A percentile compares a stretch with the other conserved stretches of the same genome.
Conservation (phyloP, 2,113 vertebrate genomes). For the Dromaius novaehollandiae region DNA sequence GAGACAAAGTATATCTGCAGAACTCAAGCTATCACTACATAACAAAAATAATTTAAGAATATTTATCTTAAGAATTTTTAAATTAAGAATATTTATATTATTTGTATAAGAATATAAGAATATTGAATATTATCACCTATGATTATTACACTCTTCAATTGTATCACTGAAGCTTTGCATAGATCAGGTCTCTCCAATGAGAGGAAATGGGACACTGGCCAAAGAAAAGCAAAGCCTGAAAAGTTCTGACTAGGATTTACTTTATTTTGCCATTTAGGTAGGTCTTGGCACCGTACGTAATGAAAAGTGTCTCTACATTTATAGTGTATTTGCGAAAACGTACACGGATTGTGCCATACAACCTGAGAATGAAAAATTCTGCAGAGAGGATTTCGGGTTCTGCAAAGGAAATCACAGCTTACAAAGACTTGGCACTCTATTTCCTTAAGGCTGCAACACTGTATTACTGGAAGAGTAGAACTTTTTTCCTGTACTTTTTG, state of each 20-base stretch:
- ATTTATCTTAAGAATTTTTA: too few species aligned
- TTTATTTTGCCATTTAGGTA: not conserved
- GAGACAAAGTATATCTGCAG: not conserved
- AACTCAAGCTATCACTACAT: not conserved
- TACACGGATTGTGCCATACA: not conserved
- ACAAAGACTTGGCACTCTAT: not conserved
- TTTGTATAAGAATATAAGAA: too few species aligned
- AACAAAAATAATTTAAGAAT: not conserved
- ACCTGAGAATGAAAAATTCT: not conserved
- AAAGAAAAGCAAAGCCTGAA: not conserved
- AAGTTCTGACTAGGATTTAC: not conserved
- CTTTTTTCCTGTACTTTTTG: not conserved
- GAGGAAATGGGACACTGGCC: not conserved
- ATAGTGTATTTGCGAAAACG: not conserved
- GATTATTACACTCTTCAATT: not conserved
- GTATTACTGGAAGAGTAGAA: fast-evolving
- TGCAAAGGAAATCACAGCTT: not conserved
- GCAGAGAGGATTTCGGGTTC: not conserved
- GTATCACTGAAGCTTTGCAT: too few species aligned
- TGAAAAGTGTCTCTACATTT: not conserved
- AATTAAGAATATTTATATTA: too few species aligned
- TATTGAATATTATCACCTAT: not conserved
- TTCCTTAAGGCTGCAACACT: not conserved
- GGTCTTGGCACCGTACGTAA: not conserved
- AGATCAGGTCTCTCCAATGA: not conserved